Conservation (phyloP, 1,140 invertebrate species). For the Brachionus sp. region DNA sequence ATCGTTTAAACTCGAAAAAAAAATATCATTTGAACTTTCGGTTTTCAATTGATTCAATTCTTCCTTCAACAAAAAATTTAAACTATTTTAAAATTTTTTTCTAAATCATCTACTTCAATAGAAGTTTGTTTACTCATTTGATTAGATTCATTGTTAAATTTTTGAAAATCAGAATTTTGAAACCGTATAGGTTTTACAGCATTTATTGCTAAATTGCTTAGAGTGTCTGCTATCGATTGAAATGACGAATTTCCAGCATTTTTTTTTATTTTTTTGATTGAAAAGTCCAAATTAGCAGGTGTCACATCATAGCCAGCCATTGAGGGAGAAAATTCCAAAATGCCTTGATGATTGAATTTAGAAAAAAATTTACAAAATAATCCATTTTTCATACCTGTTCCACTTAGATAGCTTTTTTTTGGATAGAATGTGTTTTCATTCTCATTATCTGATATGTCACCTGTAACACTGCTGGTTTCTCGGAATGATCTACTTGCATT, state of each 20-base stretch:
- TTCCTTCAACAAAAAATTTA: neutral
- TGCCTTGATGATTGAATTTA: neutral
- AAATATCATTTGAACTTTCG: conserved; percentile 9
- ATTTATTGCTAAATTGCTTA: conserved; percentile 22
- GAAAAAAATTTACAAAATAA: neutral
- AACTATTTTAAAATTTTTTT: neutral
- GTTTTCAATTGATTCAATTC: conserved; percentile 13
- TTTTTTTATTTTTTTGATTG: neutral
- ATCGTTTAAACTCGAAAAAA: neutral
- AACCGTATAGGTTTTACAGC: conserved; percentile 18
- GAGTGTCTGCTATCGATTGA: conserved; percentile 19
- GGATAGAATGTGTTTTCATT: neutral
- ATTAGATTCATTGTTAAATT: conserved; percentile 5
- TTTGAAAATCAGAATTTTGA: conserved; percentile 17
- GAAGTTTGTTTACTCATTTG: conserved; percentile 34
- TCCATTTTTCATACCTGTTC: neutral
- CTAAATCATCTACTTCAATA: neutral
- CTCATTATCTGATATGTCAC: neutral
- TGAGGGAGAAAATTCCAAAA: conserved; percentile 32
- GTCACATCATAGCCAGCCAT: conserved; percentile 44
- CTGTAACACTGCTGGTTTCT: neutral
- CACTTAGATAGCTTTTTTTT: neutral
- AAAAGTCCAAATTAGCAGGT: conserved; percentile 36
- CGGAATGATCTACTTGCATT: neutral
- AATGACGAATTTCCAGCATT: conserved; percentile 16